Evolutionary conservation across 2,113 vertebrate species (phyloP).

Genomic region (Fukomys damarensis): DNA sequence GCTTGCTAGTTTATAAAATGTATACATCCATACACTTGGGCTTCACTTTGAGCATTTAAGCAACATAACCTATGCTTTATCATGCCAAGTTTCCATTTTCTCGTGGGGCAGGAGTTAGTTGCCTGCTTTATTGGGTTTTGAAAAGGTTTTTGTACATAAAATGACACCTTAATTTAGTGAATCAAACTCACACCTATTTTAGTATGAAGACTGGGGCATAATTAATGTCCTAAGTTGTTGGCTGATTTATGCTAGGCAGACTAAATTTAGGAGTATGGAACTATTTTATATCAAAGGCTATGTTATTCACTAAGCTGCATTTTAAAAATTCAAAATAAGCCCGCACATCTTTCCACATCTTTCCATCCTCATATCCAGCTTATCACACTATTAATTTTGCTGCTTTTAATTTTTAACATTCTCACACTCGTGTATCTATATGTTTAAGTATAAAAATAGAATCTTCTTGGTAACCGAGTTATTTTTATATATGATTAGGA

Average conservation of each 20-base stretch:
- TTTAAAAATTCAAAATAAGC: conserved; percentile 42
- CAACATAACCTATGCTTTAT: conserved; percentile 8
- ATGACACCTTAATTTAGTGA: conserved; percentile 74
- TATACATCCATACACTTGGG: not conserved
- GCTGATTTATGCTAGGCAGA: conserved; percentile 45
- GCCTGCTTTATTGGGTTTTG: conserved; percentile 48
- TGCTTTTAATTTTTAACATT: conserved; percentile 39
- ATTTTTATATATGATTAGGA: conserved; percentile 1
- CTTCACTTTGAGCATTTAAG: not conserved
- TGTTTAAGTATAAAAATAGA: conserved; percentile 43
- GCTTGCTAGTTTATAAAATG: not conserved
- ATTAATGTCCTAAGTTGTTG: conserved; percentile 65
- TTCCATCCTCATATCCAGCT: not conserved
- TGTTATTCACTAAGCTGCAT: conserved; percentile 55
- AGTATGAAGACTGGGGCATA: conserved; percentile 63
- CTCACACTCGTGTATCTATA: not conserved
- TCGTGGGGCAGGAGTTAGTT: conserved; percentile 32
- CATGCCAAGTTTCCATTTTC: conserved; percentile 43
- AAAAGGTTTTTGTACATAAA: conserved; percentile 75
- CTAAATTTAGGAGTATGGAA: conserved; percentile 72
- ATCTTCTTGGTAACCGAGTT: conserved; percentile 37
- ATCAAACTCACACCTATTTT: conserved; percentile 70
- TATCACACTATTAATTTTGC: not conserved
- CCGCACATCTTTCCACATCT: not conserved
- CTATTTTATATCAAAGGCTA: conserved; percentile 44